Evolutionary conservation across 2,113 vertebrate genomes (phyloP), one percentile per base, ranked within the genome.

Genomic region (Forbesichthys papilliferus): DNA sequence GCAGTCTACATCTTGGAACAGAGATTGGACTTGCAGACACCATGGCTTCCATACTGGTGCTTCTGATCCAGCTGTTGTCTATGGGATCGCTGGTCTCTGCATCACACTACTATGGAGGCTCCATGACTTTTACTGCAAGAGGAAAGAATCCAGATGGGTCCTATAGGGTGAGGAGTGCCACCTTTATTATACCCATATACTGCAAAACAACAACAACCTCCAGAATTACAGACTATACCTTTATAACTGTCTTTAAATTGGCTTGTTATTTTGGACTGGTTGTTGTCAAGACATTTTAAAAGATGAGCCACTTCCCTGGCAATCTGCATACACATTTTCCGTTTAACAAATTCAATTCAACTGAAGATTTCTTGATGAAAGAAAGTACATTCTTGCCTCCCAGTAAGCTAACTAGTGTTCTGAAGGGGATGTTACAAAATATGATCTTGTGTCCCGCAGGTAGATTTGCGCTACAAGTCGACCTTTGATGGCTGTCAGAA

Each of bases 71-170:
- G 5, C 79, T 68, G 69, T 69, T 84, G 75, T 73, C 86, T 18
- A 77, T 88, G 84, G 48, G 75, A 61, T 75, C 80, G 0, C 49
- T 74, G 70, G 73, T 11, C 2, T 75, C 78, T 0, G 84, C 86
- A 0, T 85, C 82, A 0, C 79, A 85, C 55, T 3, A 12, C 27
- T 83, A 8, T 0, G 87, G 80, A 0, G 81, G 67, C 33, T 36
- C 5, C 0, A 0, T 3, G 7, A 62, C n/a, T 18, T 83, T 8
- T 65, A 54, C 3, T 53, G 64, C 63, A 69, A 84, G 66, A 52
- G 81, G 76, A 33, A 68, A 13, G 42, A 84, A 79, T 55, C 12
- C 72, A 0, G 48, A 89, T 14, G 88, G 88, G 20, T 49, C 78
- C 0, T 62, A 47, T 4, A 62, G 0, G 18, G 88, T 89, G 53